phyloP scores from a whole-genome alignment of 1,140 invertebrate species.

The Drosophila chauvacae region DNA sequence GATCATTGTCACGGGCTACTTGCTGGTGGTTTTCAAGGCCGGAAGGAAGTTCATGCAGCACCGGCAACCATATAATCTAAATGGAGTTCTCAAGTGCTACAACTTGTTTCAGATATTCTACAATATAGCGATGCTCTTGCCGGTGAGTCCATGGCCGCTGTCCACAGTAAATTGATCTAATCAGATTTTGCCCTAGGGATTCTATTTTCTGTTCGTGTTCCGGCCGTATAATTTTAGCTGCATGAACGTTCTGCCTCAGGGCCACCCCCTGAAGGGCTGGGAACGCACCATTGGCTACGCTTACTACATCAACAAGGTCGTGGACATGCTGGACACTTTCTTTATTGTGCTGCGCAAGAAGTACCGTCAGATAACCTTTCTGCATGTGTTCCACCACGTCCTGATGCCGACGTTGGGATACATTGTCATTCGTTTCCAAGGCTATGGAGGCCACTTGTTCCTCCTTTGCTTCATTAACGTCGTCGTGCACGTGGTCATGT shows the following conservation, averaged over 20 bases:
- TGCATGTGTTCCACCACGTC: constrained; percentile 85
- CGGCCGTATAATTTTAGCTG: constrained; percentile 42
- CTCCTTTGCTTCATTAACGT: constrained; percentile 22
- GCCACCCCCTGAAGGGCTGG: constrained; percentile 26
- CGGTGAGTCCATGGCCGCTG: constrained; percentile 11
- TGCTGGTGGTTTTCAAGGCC: constrained; percentile 87
- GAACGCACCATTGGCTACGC: constrained; percentile 46
- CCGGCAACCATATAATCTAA: constrained; percentile 91
- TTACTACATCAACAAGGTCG: constrained; percentile 58
- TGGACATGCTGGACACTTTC: constrained; percentile 54
- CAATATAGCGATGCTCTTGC: constrained; percentile 37
- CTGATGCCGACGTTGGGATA: constrained; percentile 62
- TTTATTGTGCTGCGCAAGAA: constrained; percentile 66
- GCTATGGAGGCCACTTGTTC: constrained; percentile 87
- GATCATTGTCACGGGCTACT: constrained; percentile 88
- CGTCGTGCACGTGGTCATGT: constrained; percentile 12
- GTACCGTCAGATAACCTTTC: constrained; percentile 46
- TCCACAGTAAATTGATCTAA: not conserved
- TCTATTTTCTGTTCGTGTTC: constrained; percentile 25
- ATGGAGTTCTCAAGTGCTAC: constrained; percentile 90
- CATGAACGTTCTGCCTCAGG: constrained; percentile 21
- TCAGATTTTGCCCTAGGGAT: not conserved
- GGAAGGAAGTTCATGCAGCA: constrained; percentile 93
- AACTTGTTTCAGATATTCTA: constrained; percentile 88
- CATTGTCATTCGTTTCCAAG: constrained; percentile 29